A percentile compares a stretch with the other conserved stretches of the same genome.
Evolutionary conservation across 2,888 invertebrate genomes (phyloP).

Genomic region (Siphonodentalium dalli): DNA sequence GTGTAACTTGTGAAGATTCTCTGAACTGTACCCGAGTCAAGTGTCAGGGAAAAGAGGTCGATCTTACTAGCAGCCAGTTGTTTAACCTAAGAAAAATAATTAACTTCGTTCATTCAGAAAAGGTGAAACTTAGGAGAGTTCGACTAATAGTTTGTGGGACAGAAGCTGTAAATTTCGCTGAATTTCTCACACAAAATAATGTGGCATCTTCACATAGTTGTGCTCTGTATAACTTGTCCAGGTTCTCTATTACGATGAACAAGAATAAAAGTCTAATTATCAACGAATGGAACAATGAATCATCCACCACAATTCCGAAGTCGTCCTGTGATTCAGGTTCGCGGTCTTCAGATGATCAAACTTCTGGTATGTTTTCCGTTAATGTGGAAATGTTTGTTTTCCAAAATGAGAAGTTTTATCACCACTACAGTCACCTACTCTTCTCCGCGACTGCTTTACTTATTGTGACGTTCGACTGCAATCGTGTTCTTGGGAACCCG

Average conservation of each 20-base stretch:
- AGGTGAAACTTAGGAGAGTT: constrained; percentile 38
- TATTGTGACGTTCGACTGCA: constrained; percentile 46
- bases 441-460: constrained; percentile 42
- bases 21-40: too few relatives aligned
- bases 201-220: too few relatives aligned
- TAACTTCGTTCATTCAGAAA: too few relatives aligned
- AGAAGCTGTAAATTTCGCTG: constrained; percentile 34
- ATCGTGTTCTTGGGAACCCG: constrained; percentile 37
- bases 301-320: neutral
- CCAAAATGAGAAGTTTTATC: constrained; percentile 42
- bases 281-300: too few relatives aligned
- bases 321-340: neutral
- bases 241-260: too few relatives aligned
- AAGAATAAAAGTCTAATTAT: too few relatives aligned
- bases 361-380: constrained; percentile 1
- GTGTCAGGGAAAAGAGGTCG: too few relatives aligned
- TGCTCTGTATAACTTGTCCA: too few relatives aligned
- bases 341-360: neutral
- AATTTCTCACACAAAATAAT: constrained; percentile 28
- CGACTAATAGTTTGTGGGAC: constrained; percentile 42
- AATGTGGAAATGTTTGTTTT: constrained; percentile 42
- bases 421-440: constrained; percentile 37
- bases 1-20: too few relatives aligned
- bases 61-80: too few relatives aligned
- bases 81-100: too few relatives aligned